These are phyloP conservation scores for Entomyzon cyanotis DNA, from an alignment of 2,113 vertebrate genomes.

Conservation along the genomic window DNA sequence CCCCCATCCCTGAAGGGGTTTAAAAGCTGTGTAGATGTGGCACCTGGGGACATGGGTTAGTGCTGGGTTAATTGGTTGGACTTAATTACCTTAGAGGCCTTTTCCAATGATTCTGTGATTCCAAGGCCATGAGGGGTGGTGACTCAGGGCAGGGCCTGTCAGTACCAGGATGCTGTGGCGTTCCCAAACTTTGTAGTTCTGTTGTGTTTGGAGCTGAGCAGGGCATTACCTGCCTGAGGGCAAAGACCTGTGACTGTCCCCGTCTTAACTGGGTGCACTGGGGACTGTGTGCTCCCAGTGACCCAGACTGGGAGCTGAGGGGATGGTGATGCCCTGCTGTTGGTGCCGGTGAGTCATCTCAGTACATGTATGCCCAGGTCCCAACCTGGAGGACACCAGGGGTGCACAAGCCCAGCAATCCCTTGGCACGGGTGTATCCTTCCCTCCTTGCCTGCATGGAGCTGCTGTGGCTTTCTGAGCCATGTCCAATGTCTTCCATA, in stretches of 20 bases:
- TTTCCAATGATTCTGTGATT: background rate
- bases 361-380: rapidly evolving
- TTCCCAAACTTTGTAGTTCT: background rate
- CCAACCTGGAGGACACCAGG: background rate
- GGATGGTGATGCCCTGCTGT: rapidly evolving
- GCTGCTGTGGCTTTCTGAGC: background rate
- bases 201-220: background rate
- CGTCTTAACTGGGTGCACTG: background rate
- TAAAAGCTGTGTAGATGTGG: background rate
- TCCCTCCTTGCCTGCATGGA: rapidly evolving
- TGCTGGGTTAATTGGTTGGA: background rate
- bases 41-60: background rate
- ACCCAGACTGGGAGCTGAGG: background rate
- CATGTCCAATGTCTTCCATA: background rate
- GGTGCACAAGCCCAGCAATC: background rate
- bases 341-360: background rate
- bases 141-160: background rate
- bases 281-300: rapidly evolving
- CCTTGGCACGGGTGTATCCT: rapidly evolving
- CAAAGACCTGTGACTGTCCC: background rate
- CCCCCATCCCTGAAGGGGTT: background rate
- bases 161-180: rapidly evolving
- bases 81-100: background rate
- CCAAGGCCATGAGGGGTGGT: rapidly evolving
- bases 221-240: background rate